These are phyloP conservation scores for Cheilosia soror DNA, from an alignment of 2,888 invertebrate species.

Conservation along the genomic window DNA sequence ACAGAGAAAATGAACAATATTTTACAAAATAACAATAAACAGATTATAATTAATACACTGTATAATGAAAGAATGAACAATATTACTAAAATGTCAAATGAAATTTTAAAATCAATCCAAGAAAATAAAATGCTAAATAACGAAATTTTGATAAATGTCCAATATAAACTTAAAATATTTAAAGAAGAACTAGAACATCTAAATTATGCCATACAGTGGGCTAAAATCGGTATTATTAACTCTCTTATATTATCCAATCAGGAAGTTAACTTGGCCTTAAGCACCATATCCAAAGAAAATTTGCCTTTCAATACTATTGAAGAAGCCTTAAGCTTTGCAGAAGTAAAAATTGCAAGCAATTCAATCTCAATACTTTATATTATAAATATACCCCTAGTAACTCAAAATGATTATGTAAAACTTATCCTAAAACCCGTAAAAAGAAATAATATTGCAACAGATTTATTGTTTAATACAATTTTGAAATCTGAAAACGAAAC, in stretches of 20 bases:
- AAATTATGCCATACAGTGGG: slow-evolving; percentile 63
- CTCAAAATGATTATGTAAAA: slow-evolving; percentile 17
- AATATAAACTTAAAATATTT: slow-evolving; percentile 34
- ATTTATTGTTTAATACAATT: slow-evolving; percentile 17
- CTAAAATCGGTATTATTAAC: slow-evolving; percentile 53
- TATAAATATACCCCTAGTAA: slow-evolving; percentile 24
- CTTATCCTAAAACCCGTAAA: slow-evolving; percentile 28
- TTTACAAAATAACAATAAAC: slow-evolving; percentile 28
- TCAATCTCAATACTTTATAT: slow-evolving; percentile 29
- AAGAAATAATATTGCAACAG: slow-evolving; percentile 32
- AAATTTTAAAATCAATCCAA: slow-evolving; percentile 28
- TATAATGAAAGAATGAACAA: slow-evolving; percentile 28
- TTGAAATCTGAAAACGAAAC: slow-evolving; percentile 27
- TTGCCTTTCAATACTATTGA: slow-evolving; percentile 33
- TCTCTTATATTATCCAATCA: slow-evolving; percentile 56
- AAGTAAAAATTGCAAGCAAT: slow-evolving; percentile 39
- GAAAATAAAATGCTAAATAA: slow-evolving; percentile 32
- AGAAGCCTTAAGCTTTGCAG: slow-evolving; percentile 32
- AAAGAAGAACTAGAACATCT: slow-evolving; percentile 62
- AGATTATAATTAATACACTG: slow-evolving; percentile 28
- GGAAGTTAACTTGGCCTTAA: slow-evolving; percentile 47
- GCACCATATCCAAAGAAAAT: slow-evolving; percentile 48
- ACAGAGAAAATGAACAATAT: slow-evolving; percentile 45
- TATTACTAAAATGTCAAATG: slow-evolving; percentile 30
- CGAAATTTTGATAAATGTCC: slow-evolving; percentile 13